A percentile compares a stretch with the other conserved stretches of the same genome.
These are phyloP conservation scores for Cantharis flavilabris DNA, from an alignment of 2,888 invertebrate genomes.

Conservation along the genomic window DNA sequence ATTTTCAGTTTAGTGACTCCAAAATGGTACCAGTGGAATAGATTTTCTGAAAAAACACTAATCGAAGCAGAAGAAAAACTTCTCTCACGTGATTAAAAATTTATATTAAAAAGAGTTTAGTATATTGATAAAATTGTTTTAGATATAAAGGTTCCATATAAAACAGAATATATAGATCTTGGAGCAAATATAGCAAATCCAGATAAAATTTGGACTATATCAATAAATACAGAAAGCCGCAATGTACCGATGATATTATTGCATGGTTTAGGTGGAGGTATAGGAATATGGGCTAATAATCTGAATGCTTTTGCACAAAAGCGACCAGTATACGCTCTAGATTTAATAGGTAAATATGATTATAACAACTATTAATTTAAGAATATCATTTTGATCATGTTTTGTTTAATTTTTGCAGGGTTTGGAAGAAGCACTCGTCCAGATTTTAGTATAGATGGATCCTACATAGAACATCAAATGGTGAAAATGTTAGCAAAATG, in stretches of 20 bases:
- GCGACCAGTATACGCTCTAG: slow-evolving; percentile 60
- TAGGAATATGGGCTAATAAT: slow-evolving; percentile 91
- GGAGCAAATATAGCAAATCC: slow-evolving; percentile 61
- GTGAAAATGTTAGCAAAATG: slow-evolving; percentile 94
- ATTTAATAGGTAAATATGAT: not conserved
- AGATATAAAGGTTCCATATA: slow-evolving; percentile 6
- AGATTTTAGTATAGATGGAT: slow-evolving; percentile 74
- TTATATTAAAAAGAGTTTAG: not conserved
- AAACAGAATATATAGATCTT: slow-evolving; percentile 57
- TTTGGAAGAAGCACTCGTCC: slow-evolving; percentile 94
- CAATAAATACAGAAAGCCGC: slow-evolving; percentile 61
- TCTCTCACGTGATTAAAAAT: slow-evolving; percentile 45
- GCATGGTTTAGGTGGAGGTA: slow-evolving; percentile 91
- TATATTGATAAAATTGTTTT: not conserved
- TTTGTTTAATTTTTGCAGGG: slow-evolving; percentile 80
- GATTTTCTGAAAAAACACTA: slow-evolving; percentile 76
- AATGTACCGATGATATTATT: slow-evolving; percentile 84
- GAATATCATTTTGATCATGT: slow-evolving; percentile 61
- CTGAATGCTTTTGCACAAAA: slow-evolving; percentile 76
- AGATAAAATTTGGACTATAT: slow-evolving; percentile 68
- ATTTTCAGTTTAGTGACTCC: not conserved
- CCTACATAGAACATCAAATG: slow-evolving; percentile 83
- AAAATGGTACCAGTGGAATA: slow-evolving; percentile 77
- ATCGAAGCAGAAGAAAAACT: slow-evolving; percentile 68
- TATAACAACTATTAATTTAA: no score